Base-by-base conservation (phyloP, 2,888 invertebrate species). In the Mythimna vitellina region DNA sequence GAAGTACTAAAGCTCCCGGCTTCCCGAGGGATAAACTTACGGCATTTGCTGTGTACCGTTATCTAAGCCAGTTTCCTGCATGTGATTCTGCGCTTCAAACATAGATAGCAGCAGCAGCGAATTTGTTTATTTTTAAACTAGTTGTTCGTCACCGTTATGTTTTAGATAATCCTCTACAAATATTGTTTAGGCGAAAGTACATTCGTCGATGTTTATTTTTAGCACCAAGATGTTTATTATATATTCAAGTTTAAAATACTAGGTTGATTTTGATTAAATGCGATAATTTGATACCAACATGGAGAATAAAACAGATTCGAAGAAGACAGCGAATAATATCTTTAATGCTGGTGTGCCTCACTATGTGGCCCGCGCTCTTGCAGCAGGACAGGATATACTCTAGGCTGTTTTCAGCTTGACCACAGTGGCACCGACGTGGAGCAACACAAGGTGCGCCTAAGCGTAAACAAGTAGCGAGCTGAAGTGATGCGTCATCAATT, bases 81-180 rank as follows among this genome's bases (percentile, higher is more conserved):
- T 9, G 54, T 51, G 62, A 58, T 86, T 76, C 67, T 12, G 5
- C n/a, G 10, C 22, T 53, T 5, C 22, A 8, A 8, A 12, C 61
- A 76, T 35, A 85, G 84, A 80, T 73, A 73, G 86, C 84, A 75
- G 80, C 56, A 85, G 60, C 12, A 35, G 25, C 38, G 51, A 38
- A 61, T 51, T 35, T 53, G 53, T 70, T 71, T 75, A 73, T 69
- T 73, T 63, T 60, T 70, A 83, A 66, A 35, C 42, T 35, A 20
- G 3, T 6, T 14, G 5, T 14, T 58, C 17, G 25, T 29, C 73
- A 25, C 46, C 38, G 72, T 62, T 38, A 51, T 57, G 51, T 78
- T 42, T 62, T 51, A 46, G 25, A 42, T 72, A 46, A 35, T 72
- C 10, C 3, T 61, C 22, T 32, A 70, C 35, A 49, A 61, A 71